A percentile compares a stretch with the other conserved stretches of the same genome.
phyloP scores from a whole-genome alignment of 2,888 invertebrate genomes.

The Cosmopolites sordidus region DNA sequence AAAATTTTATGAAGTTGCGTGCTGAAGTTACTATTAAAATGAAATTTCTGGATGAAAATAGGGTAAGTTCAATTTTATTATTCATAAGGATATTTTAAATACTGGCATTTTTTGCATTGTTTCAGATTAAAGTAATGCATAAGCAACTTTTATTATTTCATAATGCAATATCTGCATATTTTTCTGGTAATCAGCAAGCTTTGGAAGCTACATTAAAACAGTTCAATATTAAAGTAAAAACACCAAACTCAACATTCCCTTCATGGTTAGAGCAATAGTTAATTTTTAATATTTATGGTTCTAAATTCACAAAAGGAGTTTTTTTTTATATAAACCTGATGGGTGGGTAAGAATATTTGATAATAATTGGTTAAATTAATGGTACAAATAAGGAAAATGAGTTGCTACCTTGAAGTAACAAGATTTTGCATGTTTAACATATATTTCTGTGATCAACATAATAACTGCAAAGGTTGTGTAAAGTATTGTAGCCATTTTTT shows the following conservation, averaged over 20 bases:
- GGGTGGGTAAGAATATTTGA: too few species aligned
- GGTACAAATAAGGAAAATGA: too few species aligned
- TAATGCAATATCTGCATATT: constrained; percentile 95
- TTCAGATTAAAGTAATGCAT: constrained; percentile 96
- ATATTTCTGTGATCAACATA: constrained; percentile 13
- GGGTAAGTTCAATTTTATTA: constrained; percentile 57
- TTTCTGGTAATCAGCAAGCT: constrained; percentile 91
- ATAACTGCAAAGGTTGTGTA: constrained; percentile 2
- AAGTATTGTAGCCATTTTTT: not conserved
- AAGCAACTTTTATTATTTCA: constrained; percentile 94
- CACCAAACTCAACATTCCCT: constrained; percentile 70
- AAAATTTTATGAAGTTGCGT: constrained; percentile 87
- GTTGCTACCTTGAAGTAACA: too few species aligned
- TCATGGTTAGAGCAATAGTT: constrained; percentile 77
- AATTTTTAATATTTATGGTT: constrained; percentile 3
- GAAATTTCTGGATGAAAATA: constrained; percentile 94
- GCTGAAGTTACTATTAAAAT: constrained; percentile 94
- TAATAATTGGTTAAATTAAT: too few species aligned
- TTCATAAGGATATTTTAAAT: not conserved
- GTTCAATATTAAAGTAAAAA: constrained; percentile 87
- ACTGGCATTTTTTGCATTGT: constrained; percentile 22
- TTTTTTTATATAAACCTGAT: too few species aligned
- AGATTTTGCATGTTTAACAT: too few species aligned
- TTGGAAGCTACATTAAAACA: constrained; percentile 91
- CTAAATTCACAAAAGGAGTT: constrained; percentile 14